Conservation (phyloP, 2,888 invertebrate species). For the Frankliniella fusca region DNA sequence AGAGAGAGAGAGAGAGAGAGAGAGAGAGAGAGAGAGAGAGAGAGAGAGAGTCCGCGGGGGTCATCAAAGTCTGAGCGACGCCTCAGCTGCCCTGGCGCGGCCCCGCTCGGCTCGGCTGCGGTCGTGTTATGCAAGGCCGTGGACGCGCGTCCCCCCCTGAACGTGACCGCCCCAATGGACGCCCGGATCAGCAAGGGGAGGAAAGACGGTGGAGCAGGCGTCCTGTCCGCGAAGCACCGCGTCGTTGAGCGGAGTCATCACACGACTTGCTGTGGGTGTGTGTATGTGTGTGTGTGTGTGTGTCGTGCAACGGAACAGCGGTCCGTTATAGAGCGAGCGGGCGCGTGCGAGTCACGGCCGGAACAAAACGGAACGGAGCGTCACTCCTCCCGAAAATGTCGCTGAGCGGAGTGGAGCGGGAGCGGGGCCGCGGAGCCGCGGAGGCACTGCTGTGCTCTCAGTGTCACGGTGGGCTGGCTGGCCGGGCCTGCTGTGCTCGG, state of each 20-base stretch:
- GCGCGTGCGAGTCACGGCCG: not conserved
- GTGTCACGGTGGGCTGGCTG: not conserved
- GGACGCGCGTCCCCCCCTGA: not conserved
- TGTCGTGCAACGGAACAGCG: not conserved
- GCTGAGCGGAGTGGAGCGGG: not conserved
- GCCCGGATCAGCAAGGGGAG: not conserved
- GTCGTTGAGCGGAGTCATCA: too few relatives aligned
- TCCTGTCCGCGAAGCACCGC: not conserved
- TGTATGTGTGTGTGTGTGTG: not conserved
- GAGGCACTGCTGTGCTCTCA: not conserved
- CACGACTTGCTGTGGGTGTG: not conserved
- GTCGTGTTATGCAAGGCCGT: not conserved
- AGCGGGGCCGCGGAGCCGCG: not conserved
- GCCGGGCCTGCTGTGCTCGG: not conserved
- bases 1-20: too few relatives aligned
- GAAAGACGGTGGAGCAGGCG: not conserved
- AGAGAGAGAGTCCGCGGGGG: too few relatives aligned
- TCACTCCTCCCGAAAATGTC: not conserved
- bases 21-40: too few relatives aligned
- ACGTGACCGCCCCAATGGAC: not conserved
- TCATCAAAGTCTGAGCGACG: too few relatives aligned
- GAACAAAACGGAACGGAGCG: not conserved
- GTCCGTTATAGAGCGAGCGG: not conserved
- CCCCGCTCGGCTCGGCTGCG: not conserved
- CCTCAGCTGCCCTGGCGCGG: not conserved